Percentiles rank a stretch among this genome's conserved stretches.
phyloP scores from a whole-genome alignment of 2,888 invertebrate species.

The Rosalia funebris region DNA sequence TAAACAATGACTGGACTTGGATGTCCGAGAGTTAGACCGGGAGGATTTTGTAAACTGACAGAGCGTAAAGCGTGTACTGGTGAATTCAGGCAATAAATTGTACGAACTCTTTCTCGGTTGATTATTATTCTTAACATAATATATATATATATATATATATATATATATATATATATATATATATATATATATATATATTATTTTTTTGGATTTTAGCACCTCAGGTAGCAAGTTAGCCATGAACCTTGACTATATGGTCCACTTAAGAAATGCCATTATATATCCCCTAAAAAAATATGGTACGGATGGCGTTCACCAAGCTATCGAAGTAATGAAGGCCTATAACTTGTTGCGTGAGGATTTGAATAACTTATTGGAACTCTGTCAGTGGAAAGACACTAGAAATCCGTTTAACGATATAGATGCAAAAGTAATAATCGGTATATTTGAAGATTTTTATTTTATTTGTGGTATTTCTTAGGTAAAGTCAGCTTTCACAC shows the following conservation, averaged over 20 bases:
- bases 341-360: conserved; percentile 94
- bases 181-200: no score
- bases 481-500: conserved; percentile 94
- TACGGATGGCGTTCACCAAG: conserved; percentile 75
- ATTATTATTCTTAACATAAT: no score
- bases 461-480: conserved; percentile 54
- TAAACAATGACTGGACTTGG: no score
- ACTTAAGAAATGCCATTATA: conserved; percentile 79
- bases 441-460: no score
- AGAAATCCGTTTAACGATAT: conserved; percentile 81
- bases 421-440: conserved; percentile 70
- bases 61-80: no score
- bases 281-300: conserved; percentile 79
- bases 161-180: no score
- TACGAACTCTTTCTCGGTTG: no score
- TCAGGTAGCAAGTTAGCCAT: conserved; percentile 85
- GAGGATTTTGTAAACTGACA: no score
- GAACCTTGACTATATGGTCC: conserved; percentile 87
- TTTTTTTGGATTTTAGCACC: conserved; percentile 73
- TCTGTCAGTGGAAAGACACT: conserved; percentile 85
- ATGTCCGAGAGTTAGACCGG: no score
- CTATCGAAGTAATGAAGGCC: conserved; percentile 79
- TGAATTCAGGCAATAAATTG: no score
- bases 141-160: no score
- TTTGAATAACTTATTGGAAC: conserved; percentile 86